phyloP scores from a whole-genome alignment of 2,888 invertebrate species.

The Conomelus anceps region DNA sequence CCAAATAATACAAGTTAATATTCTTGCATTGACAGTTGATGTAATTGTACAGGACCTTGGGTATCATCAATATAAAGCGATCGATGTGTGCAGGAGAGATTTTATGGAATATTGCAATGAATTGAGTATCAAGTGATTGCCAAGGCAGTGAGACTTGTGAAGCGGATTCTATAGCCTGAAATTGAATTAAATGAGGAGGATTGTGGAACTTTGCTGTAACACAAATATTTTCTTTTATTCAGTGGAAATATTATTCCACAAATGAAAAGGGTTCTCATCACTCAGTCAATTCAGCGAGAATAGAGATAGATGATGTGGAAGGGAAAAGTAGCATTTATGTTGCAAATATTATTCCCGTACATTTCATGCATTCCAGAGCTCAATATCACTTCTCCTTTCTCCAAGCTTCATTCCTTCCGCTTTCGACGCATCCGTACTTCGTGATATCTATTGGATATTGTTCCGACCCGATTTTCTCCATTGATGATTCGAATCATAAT shows the following conservation, averaged over 20 bases:
- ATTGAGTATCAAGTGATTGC: neutral
- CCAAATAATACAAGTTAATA: too few species aligned
- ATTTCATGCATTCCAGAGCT: neutral
- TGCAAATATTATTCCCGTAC: neutral
- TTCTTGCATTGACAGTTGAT: too few species aligned
- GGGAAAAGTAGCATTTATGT: neutral
- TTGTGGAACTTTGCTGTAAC: neutral
- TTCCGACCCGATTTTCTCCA: neutral
- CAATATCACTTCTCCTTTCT: neutral
- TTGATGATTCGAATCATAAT: neutral
- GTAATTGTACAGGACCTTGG: too few species aligned
- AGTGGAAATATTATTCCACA: neutral
- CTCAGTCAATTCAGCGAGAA: neutral
- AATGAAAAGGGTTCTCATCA: neutral
- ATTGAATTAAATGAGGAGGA: neutral
- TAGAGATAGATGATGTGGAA: neutral
- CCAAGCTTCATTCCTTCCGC: neutral
- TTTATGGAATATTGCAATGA: neutral
- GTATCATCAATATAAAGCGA: too few species aligned
- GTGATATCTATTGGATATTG: neutral
- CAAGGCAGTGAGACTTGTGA: neutral
- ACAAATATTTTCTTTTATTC: neutral
- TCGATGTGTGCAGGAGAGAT: neutral
- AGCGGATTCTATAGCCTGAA: neutral
- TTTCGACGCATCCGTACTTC: neutral